Base-by-base conservation (phyloP, 2,888 invertebrate genomes). In the Tenthredo distinguenda region DNA sequence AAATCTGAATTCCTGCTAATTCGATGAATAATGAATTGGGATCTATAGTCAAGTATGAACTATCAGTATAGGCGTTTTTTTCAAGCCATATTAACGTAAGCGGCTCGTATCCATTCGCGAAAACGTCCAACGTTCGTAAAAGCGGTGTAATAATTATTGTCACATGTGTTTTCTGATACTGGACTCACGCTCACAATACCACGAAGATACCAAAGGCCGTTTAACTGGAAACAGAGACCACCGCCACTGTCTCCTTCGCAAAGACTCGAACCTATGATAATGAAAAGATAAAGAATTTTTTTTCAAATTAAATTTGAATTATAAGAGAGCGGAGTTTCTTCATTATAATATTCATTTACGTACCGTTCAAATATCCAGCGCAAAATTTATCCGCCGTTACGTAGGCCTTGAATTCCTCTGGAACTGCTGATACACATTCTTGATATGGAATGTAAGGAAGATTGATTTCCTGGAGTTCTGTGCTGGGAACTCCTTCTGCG, bases 311-410 rank as follows among this genome's bases (percentile, higher is more conserved):
- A 62, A 26, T 26, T 10, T 62, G 3, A 62, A 26, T 1, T 7
- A 21, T 10, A 26, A 2, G 9, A 37, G 40, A 47, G 9, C 5
- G 18, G n/a, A n/a, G 1, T 55, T 55, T 55, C 26, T 10, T 7
- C 4, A 34, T 77, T 15, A 9, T 18, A 3, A 21, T 31, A 18
- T 31, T 31, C 31, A 34, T 77, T 26, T 21, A 62, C 62, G 9
- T 62, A 90, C 90, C 90, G 72, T 91, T 90, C 40, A 87, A 85
- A 55, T 88, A 86, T 6, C 90, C 90, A 26, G 91, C 91, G 58
- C 90, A 90, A 68, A 91, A 90, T 84, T 91, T 91, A 85, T 91
- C 91, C 0, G 86, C 86, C 1, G 90, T 91, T 77, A 91, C 87
- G 71, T 86, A 91, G 12, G 89, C 88, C 15, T 87, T 87, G 85